Evolutionary conservation across 2,888 invertebrate species (phyloP), one percentile per base, ranked within the genome.

Genomic region (Griposia aprilina): DNA sequence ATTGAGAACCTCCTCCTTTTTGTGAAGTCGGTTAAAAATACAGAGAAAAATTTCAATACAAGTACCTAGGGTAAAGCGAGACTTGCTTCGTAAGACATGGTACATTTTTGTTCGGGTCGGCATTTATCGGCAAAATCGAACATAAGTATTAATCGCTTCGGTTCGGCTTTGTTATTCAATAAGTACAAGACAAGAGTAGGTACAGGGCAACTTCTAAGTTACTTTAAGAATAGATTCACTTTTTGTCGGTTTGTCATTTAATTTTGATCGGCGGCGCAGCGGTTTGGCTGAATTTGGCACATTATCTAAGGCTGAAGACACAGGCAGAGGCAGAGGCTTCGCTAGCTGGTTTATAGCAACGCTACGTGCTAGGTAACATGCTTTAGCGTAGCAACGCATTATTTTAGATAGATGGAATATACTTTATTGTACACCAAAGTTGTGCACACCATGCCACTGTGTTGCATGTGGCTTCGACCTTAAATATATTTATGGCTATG

Each of bases 201-300:
- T 45, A 20, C 7, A 20, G n/a, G 45, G 20, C 45, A 26, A 8
- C 10, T 62, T 45, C 45, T 26, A 11, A 41, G 8, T 67, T 2
- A 52, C 17, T 2, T 26, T n/a, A 45, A 45, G 5, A 8, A 20
- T 26, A 26, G 17, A 45, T 74, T n/a, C 6, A 15, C 8, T 55
- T 55, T 55, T 30, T 68, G 6, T 23, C 20, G 30, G 20, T 10
- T 41, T 45, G 15, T 69, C 26, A 30, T 41, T 41, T 6, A 41
- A 41, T 41, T 45, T 57, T 23, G 1, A 30, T 45, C 17, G 15
- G 36, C 36, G 59, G 36, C 36, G 59, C 15, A 11, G 36, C 36
- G 59, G 8, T 13, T 52, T 62, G 41, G 41, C 75, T 62, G 7
- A 76, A 52, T n/a, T 74, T n/a, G 30, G 52, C 52, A 76, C 17